These are phyloP conservation scores for Nemurella pictetii DNA, from an alignment of 2,888 invertebrate species.

Conservation along the genomic window DNA sequence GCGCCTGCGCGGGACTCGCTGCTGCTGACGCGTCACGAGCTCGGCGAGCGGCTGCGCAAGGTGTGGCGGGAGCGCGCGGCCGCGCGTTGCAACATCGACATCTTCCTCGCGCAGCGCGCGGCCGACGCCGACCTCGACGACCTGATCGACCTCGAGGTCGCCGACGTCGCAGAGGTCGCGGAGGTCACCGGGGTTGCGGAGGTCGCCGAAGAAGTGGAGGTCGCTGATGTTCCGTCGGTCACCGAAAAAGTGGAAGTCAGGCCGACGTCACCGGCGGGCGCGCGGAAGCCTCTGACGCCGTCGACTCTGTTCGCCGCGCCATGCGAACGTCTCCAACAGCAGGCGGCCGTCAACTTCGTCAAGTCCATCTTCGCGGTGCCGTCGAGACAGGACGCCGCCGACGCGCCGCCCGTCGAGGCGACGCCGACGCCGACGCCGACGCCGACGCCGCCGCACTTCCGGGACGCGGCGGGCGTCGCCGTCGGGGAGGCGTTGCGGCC, in stretches of 20 bases:
- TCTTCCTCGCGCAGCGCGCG: slow-evolving; percentile 60
- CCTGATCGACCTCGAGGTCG: neutral
- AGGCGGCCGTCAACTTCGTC: slow-evolving; percentile 13
- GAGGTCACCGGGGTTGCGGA: neutral
- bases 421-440: neutral
- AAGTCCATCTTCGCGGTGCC: slow-evolving; percentile 11
- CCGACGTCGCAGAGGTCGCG: slow-evolving; percentile 5
- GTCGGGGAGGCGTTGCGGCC: no score
- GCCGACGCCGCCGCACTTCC: no score
- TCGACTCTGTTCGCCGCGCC: neutral
- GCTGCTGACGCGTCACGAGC: slow-evolving; percentile 52
- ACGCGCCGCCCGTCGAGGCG: neutral
- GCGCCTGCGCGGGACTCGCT: slow-evolving; percentile 29
- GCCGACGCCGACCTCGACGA: slow-evolving; percentile 45
- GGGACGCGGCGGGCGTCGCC: no score
- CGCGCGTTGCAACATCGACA: slow-evolving; percentile 45
- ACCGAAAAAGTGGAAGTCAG: neutral
- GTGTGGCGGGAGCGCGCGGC: slow-evolving; percentile 54
- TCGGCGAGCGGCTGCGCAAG: slow-evolving; percentile 55
- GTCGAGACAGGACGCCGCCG: no score
- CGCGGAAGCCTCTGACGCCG: neutral
- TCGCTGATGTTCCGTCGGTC: neutral
- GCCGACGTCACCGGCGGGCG: neutral
- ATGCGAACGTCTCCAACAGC: neutral
- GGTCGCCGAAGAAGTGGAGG: neutral